These are phyloP conservation scores for Halictus quadricinctus DNA, from an alignment of 2,888 invertebrate species.

Conservation along the genomic window DNA sequence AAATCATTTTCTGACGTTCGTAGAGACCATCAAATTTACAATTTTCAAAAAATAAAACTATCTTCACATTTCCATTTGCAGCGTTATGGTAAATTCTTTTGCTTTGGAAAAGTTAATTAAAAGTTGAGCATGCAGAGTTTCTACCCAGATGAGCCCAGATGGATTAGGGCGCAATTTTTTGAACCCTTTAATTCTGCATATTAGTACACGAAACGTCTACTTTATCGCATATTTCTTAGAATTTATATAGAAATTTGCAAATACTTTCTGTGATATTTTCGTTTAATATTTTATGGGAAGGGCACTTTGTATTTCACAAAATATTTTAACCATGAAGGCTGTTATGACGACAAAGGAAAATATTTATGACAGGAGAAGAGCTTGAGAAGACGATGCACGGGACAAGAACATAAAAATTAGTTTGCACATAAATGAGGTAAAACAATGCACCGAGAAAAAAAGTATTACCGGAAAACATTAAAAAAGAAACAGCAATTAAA, in stretches of 20 bases:
- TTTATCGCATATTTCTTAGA: background rate
- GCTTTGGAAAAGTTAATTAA: no score
- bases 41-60: no score
- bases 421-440: background rate
- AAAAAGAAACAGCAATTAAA: no score
- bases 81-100: no score
- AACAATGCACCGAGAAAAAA: background rate
- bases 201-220: background rate
- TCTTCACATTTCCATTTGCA: no score
- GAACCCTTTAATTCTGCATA: no score
- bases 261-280: background rate
- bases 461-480: background rate
- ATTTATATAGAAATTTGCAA: no score
- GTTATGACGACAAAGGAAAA: background rate
- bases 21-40: no score
- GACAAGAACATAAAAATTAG: background rate
- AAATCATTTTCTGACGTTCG: no score
- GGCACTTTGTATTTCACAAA: background rate
- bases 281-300: background rate
- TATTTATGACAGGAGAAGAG: background rate
- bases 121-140: no score
- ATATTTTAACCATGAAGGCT: background rate
- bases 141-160: no score
- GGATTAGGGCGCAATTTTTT: no score
- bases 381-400: background rate